These are phyloP conservation scores for Glandiceps talaboti DNA, from an alignment of 53 echinoderm and acorn worm species.

Conservation along the genomic window DNA sequence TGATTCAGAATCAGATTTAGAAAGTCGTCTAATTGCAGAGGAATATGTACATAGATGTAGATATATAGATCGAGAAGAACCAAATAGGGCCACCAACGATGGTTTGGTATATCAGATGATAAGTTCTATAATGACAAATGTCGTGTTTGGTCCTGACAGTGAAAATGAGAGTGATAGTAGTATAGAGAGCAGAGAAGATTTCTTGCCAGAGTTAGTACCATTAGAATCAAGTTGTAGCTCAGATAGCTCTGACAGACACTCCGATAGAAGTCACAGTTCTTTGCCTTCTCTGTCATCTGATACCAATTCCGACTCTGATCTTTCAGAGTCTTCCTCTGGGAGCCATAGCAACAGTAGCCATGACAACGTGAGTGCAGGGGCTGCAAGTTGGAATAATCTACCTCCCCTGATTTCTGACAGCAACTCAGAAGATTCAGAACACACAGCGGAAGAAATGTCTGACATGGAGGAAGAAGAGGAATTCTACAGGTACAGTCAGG, in stretches of 20 bases:
- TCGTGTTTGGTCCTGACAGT: not conserved
- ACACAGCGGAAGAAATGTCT: not conserved
- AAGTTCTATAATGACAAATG: not conserved
- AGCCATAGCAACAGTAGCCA: not conserved
- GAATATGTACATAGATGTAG: too few species aligned
- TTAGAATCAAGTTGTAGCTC: not conserved
- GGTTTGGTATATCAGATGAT: not conserved
- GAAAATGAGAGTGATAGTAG: not conserved
- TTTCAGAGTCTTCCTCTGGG: not conserved
- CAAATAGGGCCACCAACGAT: not conserved
- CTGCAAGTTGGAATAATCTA: not conserved
- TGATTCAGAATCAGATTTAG: not conserved
- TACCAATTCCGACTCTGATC: not conserved
- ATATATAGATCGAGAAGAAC: not conserved
- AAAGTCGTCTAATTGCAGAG: not conserved
- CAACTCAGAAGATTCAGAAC: not conserved
- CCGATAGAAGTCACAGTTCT: not conserved
- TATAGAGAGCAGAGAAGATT: not conserved
- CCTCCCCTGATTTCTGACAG: not conserved
- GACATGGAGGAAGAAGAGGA: not conserved
- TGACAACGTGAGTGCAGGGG: not conserved
- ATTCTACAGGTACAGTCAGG: not conserved
- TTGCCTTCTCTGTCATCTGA: not conserved
- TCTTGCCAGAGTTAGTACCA: not conserved
- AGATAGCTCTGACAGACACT: not conserved